These are phyloP conservation scores for Ctena decussata DNA, from an alignment of 2,888 invertebrate species.

Conservation along the genomic window DNA sequence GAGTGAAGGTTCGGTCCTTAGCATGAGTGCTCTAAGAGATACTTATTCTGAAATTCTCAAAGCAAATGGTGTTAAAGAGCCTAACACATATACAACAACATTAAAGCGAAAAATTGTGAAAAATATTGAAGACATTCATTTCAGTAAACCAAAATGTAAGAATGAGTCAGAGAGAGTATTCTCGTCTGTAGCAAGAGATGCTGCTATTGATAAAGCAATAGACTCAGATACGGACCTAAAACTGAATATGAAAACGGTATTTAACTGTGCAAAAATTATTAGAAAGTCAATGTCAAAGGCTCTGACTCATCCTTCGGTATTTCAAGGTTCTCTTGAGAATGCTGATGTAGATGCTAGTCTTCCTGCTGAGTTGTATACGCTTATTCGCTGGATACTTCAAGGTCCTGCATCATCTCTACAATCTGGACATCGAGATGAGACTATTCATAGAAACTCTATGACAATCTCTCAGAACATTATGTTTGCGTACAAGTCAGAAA, in stretches of 20 bases:
- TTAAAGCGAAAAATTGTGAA: background rate
- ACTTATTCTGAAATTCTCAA: background rate
- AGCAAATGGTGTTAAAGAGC: background rate
- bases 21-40: background rate
- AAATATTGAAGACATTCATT: background rate
- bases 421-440: background rate
- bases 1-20: background rate
- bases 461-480: no score
- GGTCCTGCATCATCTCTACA: background rate
- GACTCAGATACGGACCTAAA: background rate
- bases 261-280: background rate
- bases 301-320: background rate
- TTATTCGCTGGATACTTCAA: background rate
- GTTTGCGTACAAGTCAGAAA: no score
- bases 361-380: background rate
- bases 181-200: background rate
- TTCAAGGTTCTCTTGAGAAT: background rate
- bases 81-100: no score
- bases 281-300: background rate
- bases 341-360: background rate
- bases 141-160: background rate
- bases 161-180: background rate
- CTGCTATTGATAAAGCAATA: background rate
- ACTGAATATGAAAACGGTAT: background rate
- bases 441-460: background rate